Percentiles rank a stretch among this genome's conserved stretches.
phyloP scores from a whole-genome alignment of 2,113 vertebrate genomes.

The Grantiella picta region DNA sequence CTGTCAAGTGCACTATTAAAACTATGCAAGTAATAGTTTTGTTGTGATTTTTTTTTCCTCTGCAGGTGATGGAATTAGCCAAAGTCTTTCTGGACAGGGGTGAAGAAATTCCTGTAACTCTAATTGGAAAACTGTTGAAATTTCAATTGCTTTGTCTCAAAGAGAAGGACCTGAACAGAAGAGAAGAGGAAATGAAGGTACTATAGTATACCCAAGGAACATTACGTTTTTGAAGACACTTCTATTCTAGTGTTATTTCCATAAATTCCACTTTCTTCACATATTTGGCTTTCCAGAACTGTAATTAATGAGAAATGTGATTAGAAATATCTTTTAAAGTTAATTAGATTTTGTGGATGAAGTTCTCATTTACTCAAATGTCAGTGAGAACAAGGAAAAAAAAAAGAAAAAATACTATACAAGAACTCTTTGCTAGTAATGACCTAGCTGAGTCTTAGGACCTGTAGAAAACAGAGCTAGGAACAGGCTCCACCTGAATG shows the following conservation, averaged over 20 bases:
- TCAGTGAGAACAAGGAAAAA: background rate
- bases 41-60: background rate
- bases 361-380: background rate
- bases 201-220: background rate
- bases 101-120: conserved; percentile 78
- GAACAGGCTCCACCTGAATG: background rate
- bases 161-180: conserved; percentile 74
- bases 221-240: background rate
- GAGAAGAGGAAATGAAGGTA: conserved; percentile 77
- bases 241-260: background rate
- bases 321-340: background rate
- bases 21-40: background rate
- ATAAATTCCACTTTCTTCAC: background rate
- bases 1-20: background rate
- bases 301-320: background rate
- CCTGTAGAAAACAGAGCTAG: background rate
- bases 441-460: background rate
- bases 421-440: background rate
- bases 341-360: background rate
- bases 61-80: conserved; percentile 80
- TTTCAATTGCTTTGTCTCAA: conserved; percentile 86
- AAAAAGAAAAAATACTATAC: background rate
- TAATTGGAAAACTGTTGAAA: conserved; percentile 89
- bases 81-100: conserved; percentile 76
- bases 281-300: background rate